Evolutionary conservation across 2,888 invertebrate genomes (phyloP).

Genomic region (Parasteatoda lunata): DNA sequence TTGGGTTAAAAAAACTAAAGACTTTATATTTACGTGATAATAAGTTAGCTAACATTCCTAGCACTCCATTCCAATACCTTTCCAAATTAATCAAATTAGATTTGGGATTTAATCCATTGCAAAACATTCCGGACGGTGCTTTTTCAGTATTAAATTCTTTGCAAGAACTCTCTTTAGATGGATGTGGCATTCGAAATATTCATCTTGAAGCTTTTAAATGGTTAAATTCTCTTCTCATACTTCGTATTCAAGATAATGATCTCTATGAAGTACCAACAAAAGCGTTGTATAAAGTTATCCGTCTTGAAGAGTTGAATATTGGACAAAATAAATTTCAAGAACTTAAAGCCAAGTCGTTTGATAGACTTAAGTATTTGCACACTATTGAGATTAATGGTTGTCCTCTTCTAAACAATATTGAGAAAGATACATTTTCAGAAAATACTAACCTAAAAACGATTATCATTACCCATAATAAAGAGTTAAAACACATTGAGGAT

Average conservation of each 20-base stretch:
- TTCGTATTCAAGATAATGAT: constrained; percentile 75
- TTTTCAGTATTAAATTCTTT: constrained; percentile 78
- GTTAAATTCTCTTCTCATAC: constrained; percentile 82
- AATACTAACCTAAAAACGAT: constrained; percentile 66
- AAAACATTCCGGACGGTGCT: constrained; percentile 76
- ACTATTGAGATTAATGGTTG: constrained; percentile 55
- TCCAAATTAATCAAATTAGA: constrained; percentile 84
- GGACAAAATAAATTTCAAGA: constrained; percentile 64
- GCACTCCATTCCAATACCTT: constrained; percentile 84
- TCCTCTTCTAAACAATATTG: constrained; percentile 45
- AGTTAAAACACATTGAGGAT: constrained; percentile 58
- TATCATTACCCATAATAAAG: constrained; percentile 66
- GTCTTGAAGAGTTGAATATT: constrained; percentile 83
- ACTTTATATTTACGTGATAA: constrained; percentile 87
- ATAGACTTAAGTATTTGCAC: constrained; percentile 50
- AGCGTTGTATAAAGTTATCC: constrained; percentile 75
- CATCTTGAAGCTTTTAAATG: constrained; percentile 80
- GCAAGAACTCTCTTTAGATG: constrained; percentile 81
- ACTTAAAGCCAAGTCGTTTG: constrained; percentile 48
- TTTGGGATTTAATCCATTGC: constrained; percentile 86
- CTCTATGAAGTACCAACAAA: constrained; percentile 64
- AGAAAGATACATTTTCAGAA: constrained; percentile 62
- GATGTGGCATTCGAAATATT: constrained; percentile 70
- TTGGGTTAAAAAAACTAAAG: constrained; percentile 83
- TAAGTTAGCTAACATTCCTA: constrained; percentile 85